Evolutionary conservation across 1,140 invertebrate genomes (phyloP).

Genomic region (Sinonovacula constricta): DNA sequence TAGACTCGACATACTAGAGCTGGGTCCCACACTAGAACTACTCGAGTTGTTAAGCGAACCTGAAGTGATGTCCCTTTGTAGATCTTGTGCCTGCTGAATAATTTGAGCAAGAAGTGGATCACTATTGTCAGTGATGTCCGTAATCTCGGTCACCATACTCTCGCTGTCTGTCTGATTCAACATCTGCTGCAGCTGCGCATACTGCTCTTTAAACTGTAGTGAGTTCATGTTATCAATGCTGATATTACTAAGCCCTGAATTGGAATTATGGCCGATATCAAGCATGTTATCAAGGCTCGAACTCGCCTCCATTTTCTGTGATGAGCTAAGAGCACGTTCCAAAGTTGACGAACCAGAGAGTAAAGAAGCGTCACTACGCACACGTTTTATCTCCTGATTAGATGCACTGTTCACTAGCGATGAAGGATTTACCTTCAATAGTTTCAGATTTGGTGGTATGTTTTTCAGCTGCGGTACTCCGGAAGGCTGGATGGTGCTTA

Average conservation of each 20-base stretch:
- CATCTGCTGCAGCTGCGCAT: slow-evolving; percentile 51
- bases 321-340: slow-evolving; percentile 24
- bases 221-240: slow-evolving; percentile 39
- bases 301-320: slow-evolving; percentile 22
- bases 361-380: neutral
- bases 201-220: slow-evolving; percentile 40
- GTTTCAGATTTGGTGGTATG: slow-evolving; percentile 71
- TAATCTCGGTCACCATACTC: slow-evolving; percentile 11
- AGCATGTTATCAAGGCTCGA: slow-evolving; percentile 15
- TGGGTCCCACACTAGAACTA: neutral
- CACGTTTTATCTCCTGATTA: slow-evolving; percentile 30
- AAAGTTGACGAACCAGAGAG: slow-evolving; percentile 26
- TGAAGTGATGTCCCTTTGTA: slow-evolving; percentile 67
- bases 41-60: slow-evolving; percentile 4
- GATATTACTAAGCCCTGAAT: slow-evolving; percentile 45
- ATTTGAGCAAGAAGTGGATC: slow-evolving; percentile 72
- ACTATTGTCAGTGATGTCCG: slow-evolving; percentile 52
- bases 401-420: slow-evolving; percentile 30
- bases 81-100: slow-evolving; percentile 71
- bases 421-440: slow-evolving; percentile 59
- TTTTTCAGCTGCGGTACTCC: slow-evolving; percentile 70
- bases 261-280: slow-evolving; percentile 26
- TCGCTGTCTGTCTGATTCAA: slow-evolving; percentile 19
- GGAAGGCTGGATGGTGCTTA: slow-evolving; percentile 66
- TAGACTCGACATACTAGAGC: too few species aligned